Evolutionary conservation across 2,113 vertebrate species (phyloP), one percentile per base, ranked within the genome.

Genomic region (Mus musculus): DNA sequence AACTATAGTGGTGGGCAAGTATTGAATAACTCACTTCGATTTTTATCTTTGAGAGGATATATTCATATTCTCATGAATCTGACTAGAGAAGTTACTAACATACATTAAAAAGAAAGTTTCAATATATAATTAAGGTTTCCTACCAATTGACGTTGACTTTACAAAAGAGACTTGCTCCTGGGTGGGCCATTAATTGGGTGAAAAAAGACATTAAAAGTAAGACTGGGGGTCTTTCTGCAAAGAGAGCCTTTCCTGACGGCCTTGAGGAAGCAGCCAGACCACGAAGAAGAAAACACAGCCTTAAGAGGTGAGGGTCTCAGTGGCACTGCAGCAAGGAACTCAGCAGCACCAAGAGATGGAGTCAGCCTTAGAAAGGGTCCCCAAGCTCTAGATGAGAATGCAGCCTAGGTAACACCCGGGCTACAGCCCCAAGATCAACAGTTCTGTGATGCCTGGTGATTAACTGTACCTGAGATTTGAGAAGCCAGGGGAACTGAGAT

Each of bases 111-210:
- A 87, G 30, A 90, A 30, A 93, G n/a, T 59, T 89, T 80, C 28
- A 56, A 96, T 75, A 81, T 91, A n/a, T 39, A 88, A 80, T 78
- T 65, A 92, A 88, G 16, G 20, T 46, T 65, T 75, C n/a, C 52
- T 88, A 82, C 46, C 46, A 67, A 52, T 67, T 88, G 59, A 92
- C 49, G 30, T 49, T 73, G 76, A 67, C 67, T 72, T 92, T 67
- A 81, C 65, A 67, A 82, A 88, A 75, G 49, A 49, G 67, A 72
- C 65, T 65, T 88, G 61, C 52, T 56, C 76, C 16, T 88, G 46
- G 65, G 10, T 92, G 30, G n/a, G 22, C 69, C 19, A 89, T 75
- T 89, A 42, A 89, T 61, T 76, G 71, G n/a, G 16, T 28, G 67
- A 14, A 42, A 72, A 73, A 81, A 82, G 5, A 10, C 56, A 75